phyloP scores from a whole-genome alignment of 2,113 vertebrate genomes.

The Misgurnus anguillicaudatus region DNA sequence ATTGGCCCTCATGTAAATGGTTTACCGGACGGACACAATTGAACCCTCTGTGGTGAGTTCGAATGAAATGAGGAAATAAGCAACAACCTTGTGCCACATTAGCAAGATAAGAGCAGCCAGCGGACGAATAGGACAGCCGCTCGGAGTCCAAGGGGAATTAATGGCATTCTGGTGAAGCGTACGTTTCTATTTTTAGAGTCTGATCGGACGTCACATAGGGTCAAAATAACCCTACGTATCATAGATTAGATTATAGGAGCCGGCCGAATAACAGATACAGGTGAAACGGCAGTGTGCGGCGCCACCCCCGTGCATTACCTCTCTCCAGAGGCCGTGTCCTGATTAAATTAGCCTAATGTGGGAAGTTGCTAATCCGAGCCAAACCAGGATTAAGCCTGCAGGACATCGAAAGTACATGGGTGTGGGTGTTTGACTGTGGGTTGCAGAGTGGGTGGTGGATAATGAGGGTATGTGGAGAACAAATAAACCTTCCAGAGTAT shows the following conservation, averaged over 20 bases:
- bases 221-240: conserved; percentile 62
- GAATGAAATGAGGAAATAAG: conserved; percentile 34
- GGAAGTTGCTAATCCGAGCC: conserved; percentile 66
- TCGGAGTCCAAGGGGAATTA: conserved; percentile 52
- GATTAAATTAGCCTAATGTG: conserved; percentile 71
- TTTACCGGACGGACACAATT: conserved; percentile 14
- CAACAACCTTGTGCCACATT: conserved; percentile 25
- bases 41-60: conserved; percentile 9
- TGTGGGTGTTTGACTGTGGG: conserved; percentile 68
- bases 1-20: conserved; percentile 34
- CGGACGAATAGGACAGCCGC: conserved; percentile 29
- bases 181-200: conserved; percentile 69
- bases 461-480: conserved; percentile 40
- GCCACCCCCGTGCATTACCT: not conserved
- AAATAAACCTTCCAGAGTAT: conserved; percentile 47
- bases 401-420: conserved; percentile 55
- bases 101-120: conserved; percentile 11
- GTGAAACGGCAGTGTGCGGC: conserved; percentile 44
- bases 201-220: conserved; percentile 63
- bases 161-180: conserved; percentile 48
- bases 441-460: conserved; percentile 46
- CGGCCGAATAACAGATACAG: conserved; percentile 38
- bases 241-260: conserved; percentile 66
- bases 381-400: conserved; percentile 69
- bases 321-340: conserved; percentile 56